Evolutionary conservation across 1,140 invertebrate genomes (phyloP).

Genomic region (Caenorhabditis latens): DNA sequence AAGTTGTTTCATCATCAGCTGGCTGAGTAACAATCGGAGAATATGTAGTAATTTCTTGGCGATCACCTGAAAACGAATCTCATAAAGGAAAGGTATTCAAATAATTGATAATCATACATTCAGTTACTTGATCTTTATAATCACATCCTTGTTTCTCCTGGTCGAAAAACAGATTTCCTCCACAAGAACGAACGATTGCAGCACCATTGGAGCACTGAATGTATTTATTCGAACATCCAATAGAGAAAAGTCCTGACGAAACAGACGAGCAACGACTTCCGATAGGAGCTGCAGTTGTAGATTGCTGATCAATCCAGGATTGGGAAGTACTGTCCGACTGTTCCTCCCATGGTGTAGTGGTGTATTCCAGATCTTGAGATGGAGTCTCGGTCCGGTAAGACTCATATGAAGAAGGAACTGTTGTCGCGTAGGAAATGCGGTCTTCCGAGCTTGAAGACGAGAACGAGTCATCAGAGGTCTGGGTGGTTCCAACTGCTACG

Average conservation of each 20-base stretch:
- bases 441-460: not conserved
- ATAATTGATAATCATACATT: not conserved
- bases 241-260: not conserved
- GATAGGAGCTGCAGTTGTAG: not conserved
- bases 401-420: slow-evolving; percentile 3
- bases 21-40: not conserved
- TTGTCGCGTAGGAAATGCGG: not conserved
- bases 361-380: not conserved
- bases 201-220: slow-evolving; percentile 35
- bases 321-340: not conserved
- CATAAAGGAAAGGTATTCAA: not conserved
- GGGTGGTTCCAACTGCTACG: not conserved
- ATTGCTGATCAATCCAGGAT: not conserved
- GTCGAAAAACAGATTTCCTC: not conserved
- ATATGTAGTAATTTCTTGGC: not conserved
- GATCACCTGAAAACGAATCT: not conserved
- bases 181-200: not conserved
- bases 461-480: not conserved
- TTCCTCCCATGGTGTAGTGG: not conserved
- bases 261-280: not conserved
- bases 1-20: not conserved
- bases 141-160: not conserved
- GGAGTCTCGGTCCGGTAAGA: not conserved
- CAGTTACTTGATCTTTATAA: slow-evolving; percentile 9
- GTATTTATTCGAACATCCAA: slow-evolving; percentile 37